Conservation (phyloP, 2,113 vertebrate genomes). For the Camelus bactrianus region DNA sequence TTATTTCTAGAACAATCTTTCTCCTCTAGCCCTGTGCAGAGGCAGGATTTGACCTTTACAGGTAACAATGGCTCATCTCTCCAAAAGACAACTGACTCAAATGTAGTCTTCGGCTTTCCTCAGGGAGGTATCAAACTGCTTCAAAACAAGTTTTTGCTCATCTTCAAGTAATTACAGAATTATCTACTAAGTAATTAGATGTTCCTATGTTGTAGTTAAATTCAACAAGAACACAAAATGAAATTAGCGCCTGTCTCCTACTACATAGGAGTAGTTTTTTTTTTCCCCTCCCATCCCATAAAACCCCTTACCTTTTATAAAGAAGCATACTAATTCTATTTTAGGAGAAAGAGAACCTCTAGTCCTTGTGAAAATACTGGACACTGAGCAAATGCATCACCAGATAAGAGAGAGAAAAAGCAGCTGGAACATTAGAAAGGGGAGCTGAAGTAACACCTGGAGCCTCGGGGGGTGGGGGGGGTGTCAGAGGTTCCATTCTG, state of each 20-base stretch:
- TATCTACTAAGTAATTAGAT: constrained; percentile 20
- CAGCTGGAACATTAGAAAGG: neutral
- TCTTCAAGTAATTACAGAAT: constrained; percentile 66
- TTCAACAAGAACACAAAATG: constrained; percentile 45
- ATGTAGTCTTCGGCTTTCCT: neutral
- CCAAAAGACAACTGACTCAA: constrained; percentile 64
- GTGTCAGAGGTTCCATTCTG: neutral
- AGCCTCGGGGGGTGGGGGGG: neutral
- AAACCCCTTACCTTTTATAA: constrained; percentile 32
- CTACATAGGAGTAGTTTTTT: neutral
- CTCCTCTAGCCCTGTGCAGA: neutral
- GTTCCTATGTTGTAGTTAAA: neutral
- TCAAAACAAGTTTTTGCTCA: constrained; percentile 60
- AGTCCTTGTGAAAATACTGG: neutral
- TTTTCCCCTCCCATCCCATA: neutral
- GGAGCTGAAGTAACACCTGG: neutral
- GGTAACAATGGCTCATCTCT: constrained; percentile 43
- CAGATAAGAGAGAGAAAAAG: neutral
- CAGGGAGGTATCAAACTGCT: neutral
- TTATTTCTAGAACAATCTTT: constrained; percentile 61
- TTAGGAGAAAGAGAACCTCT: neutral
- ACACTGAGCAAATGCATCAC: neutral
- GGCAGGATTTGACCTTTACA: constrained; percentile 3
- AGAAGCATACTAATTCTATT: neutral
- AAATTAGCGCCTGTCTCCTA: constrained; percentile 39